Conservation (phyloP, 2,797 vertebrate species). For the Sebastes nivosus region DNA sequence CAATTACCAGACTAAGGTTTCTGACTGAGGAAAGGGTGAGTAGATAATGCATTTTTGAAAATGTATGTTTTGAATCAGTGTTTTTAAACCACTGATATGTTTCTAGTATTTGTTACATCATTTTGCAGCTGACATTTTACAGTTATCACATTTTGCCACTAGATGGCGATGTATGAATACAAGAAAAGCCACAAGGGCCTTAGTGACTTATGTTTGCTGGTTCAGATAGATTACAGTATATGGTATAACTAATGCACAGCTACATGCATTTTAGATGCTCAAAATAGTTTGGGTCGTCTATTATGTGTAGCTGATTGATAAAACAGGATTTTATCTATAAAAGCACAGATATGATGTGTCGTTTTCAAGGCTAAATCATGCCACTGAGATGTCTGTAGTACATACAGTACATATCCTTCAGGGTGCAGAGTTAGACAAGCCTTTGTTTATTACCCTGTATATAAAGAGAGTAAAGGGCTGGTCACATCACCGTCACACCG, state of each 20-base stretch:
- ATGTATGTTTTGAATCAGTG: neutral
- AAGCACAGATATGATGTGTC: neutral
- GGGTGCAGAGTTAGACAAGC: conserved; percentile 17
- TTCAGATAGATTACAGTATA: neutral
- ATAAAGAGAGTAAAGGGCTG: conserved; percentile 53
- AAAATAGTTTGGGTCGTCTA: neutral
- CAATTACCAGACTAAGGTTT: too few species aligned
- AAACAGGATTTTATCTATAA: neutral
- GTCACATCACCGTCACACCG: conserved; percentile 49
- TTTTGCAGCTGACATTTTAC: neutral
- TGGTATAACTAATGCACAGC: neutral
- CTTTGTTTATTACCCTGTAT: conserved; percentile 47
- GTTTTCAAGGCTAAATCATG: neutral
- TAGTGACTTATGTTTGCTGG: neutral
- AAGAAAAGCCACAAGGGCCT: neutral
- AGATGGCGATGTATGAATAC: conserved; percentile 54
- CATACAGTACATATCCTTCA: conserved; percentile 18
- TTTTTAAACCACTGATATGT: neutral
- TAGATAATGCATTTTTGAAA: too few species aligned
- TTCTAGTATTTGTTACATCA: neutral
- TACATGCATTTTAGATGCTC: neutral
- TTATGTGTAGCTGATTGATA: neutral
- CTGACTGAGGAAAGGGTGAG: too few species aligned
- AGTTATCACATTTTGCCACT: conserved; percentile 40
- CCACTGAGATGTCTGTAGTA: neutral